phyloP scores from a whole-genome alignment of 1,140 invertebrate species.

The Calephelis nemesis region DNA sequence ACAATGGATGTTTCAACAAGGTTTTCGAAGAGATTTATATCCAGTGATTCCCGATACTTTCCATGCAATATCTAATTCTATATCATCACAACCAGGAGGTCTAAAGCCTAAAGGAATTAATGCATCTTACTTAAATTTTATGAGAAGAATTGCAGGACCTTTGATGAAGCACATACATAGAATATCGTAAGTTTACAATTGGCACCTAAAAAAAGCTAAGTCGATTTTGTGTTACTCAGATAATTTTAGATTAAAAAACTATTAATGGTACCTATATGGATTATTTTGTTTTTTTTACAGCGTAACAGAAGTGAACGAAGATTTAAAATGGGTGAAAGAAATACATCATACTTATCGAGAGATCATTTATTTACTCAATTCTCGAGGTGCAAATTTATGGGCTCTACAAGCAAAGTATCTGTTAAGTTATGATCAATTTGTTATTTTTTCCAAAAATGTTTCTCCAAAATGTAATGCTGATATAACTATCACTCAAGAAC shows the following conservation, averaged over 20 bases:
- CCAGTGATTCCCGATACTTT: conserved; percentile 67
- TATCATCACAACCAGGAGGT: conserved; percentile 44
- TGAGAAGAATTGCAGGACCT: conserved; percentile 60
- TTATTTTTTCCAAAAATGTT: conserved; percentile 52
- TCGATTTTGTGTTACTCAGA: background rate
- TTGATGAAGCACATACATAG: conserved; percentile 63
- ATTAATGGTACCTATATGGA: conserved; percentile 1
- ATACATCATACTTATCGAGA: conserved; percentile 64
- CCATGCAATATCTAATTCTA: conserved; percentile 53
- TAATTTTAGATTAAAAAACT: no score
- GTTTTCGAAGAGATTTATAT: conserved; percentile 67
- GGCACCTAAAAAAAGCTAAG: background rate
- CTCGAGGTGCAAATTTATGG: conserved; percentile 59
- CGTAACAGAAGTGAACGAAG: conserved; percentile 46
- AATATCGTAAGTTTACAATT: conserved; percentile 45
- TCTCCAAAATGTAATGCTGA: conserved; percentile 55
- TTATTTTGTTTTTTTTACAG: conserved; percentile 39
- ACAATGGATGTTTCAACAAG: conserved; percentile 72
- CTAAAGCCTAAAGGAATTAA: conserved; percentile 63
- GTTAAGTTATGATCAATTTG: conserved; percentile 64
- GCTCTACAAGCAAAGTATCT: conserved; percentile 59
- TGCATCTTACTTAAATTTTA: conserved; percentile 64
- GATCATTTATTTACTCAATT: conserved; percentile 57
- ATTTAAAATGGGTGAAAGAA: conserved; percentile 58
- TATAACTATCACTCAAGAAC: conserved; percentile 46